Conservation (phyloP, 2,113 vertebrate species). For the Mastomys natalensis region DNA sequence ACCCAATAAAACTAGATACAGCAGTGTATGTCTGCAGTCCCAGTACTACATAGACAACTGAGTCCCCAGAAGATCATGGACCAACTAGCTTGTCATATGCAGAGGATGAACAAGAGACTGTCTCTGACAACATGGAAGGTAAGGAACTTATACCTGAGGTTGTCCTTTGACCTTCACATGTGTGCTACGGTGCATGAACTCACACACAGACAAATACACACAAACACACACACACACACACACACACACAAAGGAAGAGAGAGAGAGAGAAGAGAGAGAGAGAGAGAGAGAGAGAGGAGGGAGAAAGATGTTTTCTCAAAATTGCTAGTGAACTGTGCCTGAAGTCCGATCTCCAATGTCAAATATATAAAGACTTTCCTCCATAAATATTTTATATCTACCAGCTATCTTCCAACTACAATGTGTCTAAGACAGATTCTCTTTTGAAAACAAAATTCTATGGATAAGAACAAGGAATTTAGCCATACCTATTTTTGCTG, state of each 20-base stretch:
- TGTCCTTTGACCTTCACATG: not conserved
- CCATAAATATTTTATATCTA: not conserved
- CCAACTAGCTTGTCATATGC: not conserved
- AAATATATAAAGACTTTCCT: not conserved
- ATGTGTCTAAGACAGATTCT: not conserved
- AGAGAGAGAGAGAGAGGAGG: too few species aligned
- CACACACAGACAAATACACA: not conserved
- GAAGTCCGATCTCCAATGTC: not conserved
- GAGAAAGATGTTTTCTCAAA: not conserved
- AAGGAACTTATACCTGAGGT: not conserved
- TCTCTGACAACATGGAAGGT: not conserved
- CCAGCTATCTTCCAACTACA: not conserved
- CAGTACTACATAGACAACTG: not conserved
- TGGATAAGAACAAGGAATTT: not conserved
- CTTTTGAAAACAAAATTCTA: not conserved
- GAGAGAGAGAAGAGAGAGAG: not conserved
- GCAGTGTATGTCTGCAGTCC: not conserved
- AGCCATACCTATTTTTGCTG: not conserved
- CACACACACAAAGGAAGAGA: too few species aligned
- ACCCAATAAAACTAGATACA: not conserved
- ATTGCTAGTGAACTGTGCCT: not conserved
- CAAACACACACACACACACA: not conserved
- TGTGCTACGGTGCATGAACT: not conserved
- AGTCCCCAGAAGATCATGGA: too few species aligned
- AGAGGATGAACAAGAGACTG: not conserved